A percentile compares a stretch with the other conserved stretches of the same genome.
Conservation (phyloP, 2,113 vertebrate species). For the Corythaixoides concolor region DNA sequence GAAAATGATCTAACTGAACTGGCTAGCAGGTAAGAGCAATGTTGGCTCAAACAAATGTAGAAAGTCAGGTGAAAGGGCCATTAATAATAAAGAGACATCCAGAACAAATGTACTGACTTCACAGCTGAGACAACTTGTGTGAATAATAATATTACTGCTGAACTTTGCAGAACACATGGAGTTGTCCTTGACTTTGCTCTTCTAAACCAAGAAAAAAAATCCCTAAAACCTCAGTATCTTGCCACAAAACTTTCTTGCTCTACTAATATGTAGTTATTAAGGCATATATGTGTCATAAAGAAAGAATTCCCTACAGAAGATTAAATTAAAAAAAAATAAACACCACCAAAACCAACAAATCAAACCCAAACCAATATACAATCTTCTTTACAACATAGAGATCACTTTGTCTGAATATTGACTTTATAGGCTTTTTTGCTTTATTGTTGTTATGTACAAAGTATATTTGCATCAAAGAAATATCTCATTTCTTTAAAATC, state of each 20-base stretch:
- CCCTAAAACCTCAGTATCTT: not conserved
- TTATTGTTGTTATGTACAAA: not conserved
- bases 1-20: constrained; percentile 29
- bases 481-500: not conserved
- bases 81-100: constrained; percentile 62
- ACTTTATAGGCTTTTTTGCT: not conserved
- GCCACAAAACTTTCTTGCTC: not conserved
- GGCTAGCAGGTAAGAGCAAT: constrained; percentile 28
- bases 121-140: constrained; percentile 46
- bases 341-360: not conserved
- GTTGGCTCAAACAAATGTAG: constrained; percentile 35
- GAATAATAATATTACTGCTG: constrained; percentile 65
- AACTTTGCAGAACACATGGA: constrained; percentile 47
- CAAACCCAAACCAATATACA: not conserved
- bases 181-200: constrained; percentile 58
- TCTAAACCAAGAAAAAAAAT: not conserved
- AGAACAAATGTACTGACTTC: constrained; percentile 60
- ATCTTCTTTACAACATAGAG: not conserved
- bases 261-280: not conserved
- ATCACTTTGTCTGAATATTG: not conserved
- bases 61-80: constrained; percentile 29
- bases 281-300: not conserved
- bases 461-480: not conserved
- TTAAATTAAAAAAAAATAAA: not conserved
- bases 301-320: not conserved